Percentiles rank a stretch among this genome's conserved stretches.
phyloP scores from a whole-genome alignment of 1,140 invertebrate genomes.

The Drosophila tani region DNA sequence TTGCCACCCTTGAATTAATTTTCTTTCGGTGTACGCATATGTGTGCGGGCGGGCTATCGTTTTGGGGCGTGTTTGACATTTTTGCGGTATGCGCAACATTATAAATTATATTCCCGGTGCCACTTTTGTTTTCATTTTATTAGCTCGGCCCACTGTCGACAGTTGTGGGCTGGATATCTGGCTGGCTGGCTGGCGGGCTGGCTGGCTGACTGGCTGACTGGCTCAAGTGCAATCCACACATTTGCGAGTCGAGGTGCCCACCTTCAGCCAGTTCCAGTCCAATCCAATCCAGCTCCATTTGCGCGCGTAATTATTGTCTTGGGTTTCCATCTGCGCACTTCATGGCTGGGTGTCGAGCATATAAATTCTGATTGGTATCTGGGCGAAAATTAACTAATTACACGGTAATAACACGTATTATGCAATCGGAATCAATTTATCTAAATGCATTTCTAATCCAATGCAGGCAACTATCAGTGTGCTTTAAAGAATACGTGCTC shows the following conservation, averaged over 20 bases:
- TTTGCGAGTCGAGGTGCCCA: constrained; percentile 40
- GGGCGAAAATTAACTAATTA: constrained; percentile 54
- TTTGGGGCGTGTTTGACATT: constrained; percentile 76
- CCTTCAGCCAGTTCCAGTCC: constrained; percentile 29
- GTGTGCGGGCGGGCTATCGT: constrained; percentile 25
- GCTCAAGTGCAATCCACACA: constrained; percentile 77
- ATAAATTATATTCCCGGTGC: constrained; percentile 79
- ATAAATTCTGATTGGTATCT: constrained; percentile 28
- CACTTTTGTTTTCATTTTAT: constrained; percentile 66
- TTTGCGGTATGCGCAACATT: constrained; percentile 74
- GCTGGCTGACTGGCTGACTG: constrained; percentile 6
- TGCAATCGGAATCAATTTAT: constrained; percentile 52
- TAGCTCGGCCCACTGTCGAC: constrained; percentile 56
- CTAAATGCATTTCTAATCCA: constrained; percentile 39
- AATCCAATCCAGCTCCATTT: constrained; percentile 66
- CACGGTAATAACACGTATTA: constrained; percentile 47
- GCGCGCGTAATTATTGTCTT: constrained; percentile 59
- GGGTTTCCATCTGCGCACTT: constrained; percentile 19
- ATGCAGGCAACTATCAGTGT: background rate
- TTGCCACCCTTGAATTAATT: no score
- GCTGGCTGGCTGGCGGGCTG: background rate
- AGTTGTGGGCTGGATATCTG: constrained; percentile 59
- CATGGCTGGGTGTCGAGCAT: constrained; percentile 9
- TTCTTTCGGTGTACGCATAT: background rate
- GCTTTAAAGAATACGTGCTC: constrained; percentile 4